Conservation (phyloP, 2,888 invertebrate species). For the Euproctis similis region DNA sequence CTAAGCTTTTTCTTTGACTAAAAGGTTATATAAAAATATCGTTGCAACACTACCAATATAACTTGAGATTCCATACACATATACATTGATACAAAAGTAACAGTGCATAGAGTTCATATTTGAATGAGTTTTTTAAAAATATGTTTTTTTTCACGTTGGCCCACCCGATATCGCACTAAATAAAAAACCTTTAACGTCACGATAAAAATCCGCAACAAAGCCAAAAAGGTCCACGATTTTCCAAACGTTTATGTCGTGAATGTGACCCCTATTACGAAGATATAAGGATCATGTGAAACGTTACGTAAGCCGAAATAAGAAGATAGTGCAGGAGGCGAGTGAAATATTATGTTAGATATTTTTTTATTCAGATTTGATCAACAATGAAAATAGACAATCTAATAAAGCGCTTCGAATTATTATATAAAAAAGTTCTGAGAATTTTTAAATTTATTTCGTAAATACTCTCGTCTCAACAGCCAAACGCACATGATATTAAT, state of each 20-base stretch:
- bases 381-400: too few species aligned
- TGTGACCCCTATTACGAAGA: conserved; percentile 28
- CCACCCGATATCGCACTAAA: conserved; percentile 31
- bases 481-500: too few species aligned
- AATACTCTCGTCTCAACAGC: too few species aligned
- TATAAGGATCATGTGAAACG: conserved; percentile 21
- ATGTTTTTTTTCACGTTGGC: conserved; percentile 13
- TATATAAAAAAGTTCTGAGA: too few species aligned
- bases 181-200: conserved; percentile 47
- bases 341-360: not conserved
- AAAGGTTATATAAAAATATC: conserved; percentile 31
- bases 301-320: conserved; percentile 25
- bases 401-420: too few species aligned
- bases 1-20: conserved; percentile 37
- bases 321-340: too few species aligned
- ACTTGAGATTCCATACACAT: conserved; percentile 10
- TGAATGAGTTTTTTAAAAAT: not conserved
- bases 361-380: not conserved
- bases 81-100: not conserved
- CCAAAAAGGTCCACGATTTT: conserved; percentile 32
- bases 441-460: too few species aligned
- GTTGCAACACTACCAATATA: conserved; percentile 12
- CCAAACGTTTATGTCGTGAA: conserved; percentile 20
- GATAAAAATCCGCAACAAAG: conserved; percentile 54
- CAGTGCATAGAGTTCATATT: conserved; percentile 7